Evolutionary conservation across 2,113 vertebrate genomes (phyloP).

Genomic region (Sitta europaea): DNA sequence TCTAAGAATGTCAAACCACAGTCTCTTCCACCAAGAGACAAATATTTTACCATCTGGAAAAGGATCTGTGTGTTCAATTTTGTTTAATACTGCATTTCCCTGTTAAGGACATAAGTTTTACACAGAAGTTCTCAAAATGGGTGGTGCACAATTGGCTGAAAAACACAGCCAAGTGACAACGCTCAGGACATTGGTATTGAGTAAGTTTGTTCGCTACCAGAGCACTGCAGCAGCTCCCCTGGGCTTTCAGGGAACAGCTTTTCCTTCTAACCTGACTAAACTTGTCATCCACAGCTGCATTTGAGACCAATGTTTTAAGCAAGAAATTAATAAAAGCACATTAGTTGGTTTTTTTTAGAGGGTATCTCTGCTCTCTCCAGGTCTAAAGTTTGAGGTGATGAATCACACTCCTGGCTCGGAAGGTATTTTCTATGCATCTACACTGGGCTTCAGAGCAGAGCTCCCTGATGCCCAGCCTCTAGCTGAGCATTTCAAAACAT

Average conservation of each 20-base stretch:
- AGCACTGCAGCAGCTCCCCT: neutral
- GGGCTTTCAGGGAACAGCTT: neutral
- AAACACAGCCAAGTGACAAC: neutral
- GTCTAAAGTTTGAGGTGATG: neutral
- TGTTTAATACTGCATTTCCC: neutral
- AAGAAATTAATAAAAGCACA: neutral
- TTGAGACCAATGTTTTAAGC: neutral
- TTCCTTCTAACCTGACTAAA: neutral
- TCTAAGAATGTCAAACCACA: neutral
- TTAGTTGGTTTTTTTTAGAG: too few species aligned
- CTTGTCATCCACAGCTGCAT: neutral
- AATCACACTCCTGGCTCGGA: neutral
- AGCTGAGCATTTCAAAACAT: neutral
- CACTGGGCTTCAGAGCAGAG: neutral
- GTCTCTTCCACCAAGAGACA: neutral
- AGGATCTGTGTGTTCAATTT: neutral
- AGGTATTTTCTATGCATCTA: neutral
- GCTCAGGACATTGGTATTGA: neutral
- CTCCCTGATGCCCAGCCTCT: neutral
- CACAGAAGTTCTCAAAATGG: neutral
- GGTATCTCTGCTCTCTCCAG: neutral
- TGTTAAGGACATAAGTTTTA: neutral
- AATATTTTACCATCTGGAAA: neutral
- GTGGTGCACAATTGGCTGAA: neutral
- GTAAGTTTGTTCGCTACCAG: neutral